Conservation (phyloP, 2,888 invertebrate species). For the Scaptomyza flava region DNA sequence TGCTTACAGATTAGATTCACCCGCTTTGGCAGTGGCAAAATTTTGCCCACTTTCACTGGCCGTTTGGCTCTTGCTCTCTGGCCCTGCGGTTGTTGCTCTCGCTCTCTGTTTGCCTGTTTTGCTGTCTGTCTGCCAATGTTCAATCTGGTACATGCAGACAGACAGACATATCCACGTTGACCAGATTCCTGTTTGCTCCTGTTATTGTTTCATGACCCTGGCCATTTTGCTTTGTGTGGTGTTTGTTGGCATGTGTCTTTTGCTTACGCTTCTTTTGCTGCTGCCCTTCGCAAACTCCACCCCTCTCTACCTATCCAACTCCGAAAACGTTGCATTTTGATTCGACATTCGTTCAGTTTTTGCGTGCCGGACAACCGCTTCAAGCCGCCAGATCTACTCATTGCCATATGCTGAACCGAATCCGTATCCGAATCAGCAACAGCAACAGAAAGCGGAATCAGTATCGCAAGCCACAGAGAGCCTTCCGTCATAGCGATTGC, state of each 20-base stretch:
- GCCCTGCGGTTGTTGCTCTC: slow-evolving; percentile 54
- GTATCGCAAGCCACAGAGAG: slow-evolving; percentile 26
- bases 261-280: slow-evolving; percentile 1
- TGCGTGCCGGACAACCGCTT: slow-evolving; percentile 74
- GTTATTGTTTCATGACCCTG: slow-evolving; percentile 51
- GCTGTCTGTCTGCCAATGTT: slow-evolving; percentile 13
- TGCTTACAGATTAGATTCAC: slow-evolving; percentile 73
- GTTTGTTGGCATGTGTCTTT: slow-evolving; percentile 28
- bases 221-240: slow-evolving; percentile 43
- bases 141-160: slow-evolving; percentile 10
- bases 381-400: slow-evolving; percentile 31
- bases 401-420: slow-evolving; percentile 25
- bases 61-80: slow-evolving; percentile 25
- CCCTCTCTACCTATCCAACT: slow-evolving; percentile 3
- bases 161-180: slow-evolving; percentile 4
- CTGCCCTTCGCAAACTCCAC: background rate
- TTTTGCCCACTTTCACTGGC: slow-evolving; percentile 51
- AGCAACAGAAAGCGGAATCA: slow-evolving; percentile 14
- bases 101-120: background rate
- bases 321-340: slow-evolving; percentile 65
- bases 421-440: background rate
- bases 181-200: slow-evolving; percentile 45
- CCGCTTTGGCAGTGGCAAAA: slow-evolving; percentile 9
- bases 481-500: slow-evolving; percentile 33
- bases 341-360: slow-evolving; percentile 69